Base-by-base conservation (phyloP, 2,797 vertebrate species). In the Garrulus glandarius region DNA sequence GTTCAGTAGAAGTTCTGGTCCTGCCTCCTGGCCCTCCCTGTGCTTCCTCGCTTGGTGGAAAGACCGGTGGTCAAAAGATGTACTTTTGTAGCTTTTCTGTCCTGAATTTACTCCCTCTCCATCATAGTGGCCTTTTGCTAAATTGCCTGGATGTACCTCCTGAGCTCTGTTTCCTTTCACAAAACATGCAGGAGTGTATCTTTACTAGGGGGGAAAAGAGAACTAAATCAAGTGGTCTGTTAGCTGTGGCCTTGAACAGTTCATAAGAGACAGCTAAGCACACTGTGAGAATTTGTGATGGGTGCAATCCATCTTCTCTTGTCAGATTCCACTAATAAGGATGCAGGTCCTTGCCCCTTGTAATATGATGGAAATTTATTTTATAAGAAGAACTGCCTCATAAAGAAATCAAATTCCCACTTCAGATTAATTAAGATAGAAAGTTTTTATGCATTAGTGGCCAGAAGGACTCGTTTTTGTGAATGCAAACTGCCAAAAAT, bases 391-490 rank as follows among this genome's bases (percentile, higher is more conserved):
- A 90, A 50, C 20, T 84, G 17, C 59, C 83, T 82, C 23, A 15
- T 86, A 92, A 92, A 92, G 80, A 96, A 96, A 37, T 91, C 37
- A 50, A 43, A 68, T 80, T 95, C 85, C 81, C 44, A 70, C 91
- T 95, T 92, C 64, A 96, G 60, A 83, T 94, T 93, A 86, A 96
- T 49, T 86, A 76, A 39, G 43, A n/a, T 63, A 44, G 34, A 68
- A 83, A 52, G 46, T 55, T 94, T 96, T 61, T 75, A 83, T 78
- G 83, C 65, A 60, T 93, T 85, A 96, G 80, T 41, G 43, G 41
- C 78, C 72, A 61, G 70, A 72, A 80, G 5, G 39, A 60, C 86
- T 87, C 3, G 32, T 87, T 81, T 94, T 61, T 57, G 8, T 82
- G 41, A 34, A 46, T 84, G 46, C 16, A 57, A 64, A 82, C 41